phyloP scores from a whole-genome alignment of 92 coral and sea anemone species.

The Chrysogorgia sp. region DNA sequence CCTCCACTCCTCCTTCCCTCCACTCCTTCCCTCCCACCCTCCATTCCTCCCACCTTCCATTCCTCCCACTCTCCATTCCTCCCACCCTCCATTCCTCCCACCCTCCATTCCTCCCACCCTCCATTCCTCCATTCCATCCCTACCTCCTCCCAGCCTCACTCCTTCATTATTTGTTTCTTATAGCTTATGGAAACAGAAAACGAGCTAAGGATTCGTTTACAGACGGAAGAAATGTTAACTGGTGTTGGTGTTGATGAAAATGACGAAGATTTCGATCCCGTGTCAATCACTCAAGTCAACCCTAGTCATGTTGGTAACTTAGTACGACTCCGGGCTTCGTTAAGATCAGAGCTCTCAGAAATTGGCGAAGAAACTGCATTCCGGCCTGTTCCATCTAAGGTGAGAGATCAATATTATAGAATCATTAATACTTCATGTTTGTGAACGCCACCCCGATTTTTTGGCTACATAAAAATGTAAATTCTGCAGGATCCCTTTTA shows the following conservation, averaged over 20 bases:
- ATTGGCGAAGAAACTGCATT: conserved; percentile 52
- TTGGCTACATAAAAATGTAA: no score
- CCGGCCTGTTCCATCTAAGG: conserved; percentile 86
- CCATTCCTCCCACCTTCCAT: no score
- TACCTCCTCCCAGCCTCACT: no score
- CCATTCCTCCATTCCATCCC: no score
- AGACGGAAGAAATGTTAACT: conserved; percentile 81
- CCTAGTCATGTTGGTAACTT: conserved; percentile 31
- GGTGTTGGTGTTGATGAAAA: conserved; percentile 51
- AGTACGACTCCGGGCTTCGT: conserved; percentile 7
- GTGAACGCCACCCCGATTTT: no score
- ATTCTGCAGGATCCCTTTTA: no score
- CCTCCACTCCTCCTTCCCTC: no score
- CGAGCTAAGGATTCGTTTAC: conserved; percentile 73
- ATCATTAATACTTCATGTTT: no score
- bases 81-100: no score
- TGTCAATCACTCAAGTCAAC: conserved; percentile 24
- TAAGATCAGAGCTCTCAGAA: conserved; percentile 3
- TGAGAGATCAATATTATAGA: conserved; percentile 10
- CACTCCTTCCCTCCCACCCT: no score
- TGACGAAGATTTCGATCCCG: conserved; percentile 39
- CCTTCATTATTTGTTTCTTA: background rate
- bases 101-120: no score
- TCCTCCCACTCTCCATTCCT: no score
- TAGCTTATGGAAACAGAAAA: conserved; percentile 68